Base-by-base conservation (phyloP, 2,113 vertebrate species). In the Hemiprocne comata region DNA sequence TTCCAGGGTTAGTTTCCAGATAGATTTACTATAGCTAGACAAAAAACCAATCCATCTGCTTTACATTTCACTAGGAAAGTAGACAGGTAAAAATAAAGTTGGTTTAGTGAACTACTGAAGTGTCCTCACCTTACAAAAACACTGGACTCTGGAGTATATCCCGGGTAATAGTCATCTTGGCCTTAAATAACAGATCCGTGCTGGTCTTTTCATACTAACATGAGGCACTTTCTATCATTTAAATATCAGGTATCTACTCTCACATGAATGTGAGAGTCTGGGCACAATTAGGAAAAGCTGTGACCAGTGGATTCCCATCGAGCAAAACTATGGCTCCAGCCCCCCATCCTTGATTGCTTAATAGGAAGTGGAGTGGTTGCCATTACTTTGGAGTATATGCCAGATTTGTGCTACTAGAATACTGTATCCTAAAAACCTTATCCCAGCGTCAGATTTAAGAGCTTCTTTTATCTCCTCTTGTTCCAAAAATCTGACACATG, bases 1-100 rank as follows among this genome's bases (percentile, higher is more conserved):
- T 95, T 95, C 67, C 87, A 87, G 81, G 58, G 71, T 70, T 94
- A 91, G 74, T 76, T 83, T 60, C 71, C 60, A 89, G 62, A 76
- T 42, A 87, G 78, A 92, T 87, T 91, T 93, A 66, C 62, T 77
- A 62, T 2, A 82, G 40, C n/a, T 69, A 71, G 61, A 58, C n/a
- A 76, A 73, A 51, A 87, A 87, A 48, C 24, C 28, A 2, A 34
- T 94, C 65, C 34, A 51, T 85, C 64, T 73, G 9, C 58, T 94
- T 89, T 73, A 87, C 55, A 33, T 95, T 82, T 93, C 42, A 89
- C 62, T 62, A 42, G 67, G 71, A 85, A 89, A 76, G 33, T 11
- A 76, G n/a, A 57, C 38, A 51, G 60, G 28, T 55, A 91, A 91
- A 91, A 58, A 82, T 34, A 91, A 87, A 87, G 87, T 17, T 76